Base-by-base conservation (phyloP, 35 echinoderm and acorn worm genomes). In the Eucidaris tribuloides region DNA sequence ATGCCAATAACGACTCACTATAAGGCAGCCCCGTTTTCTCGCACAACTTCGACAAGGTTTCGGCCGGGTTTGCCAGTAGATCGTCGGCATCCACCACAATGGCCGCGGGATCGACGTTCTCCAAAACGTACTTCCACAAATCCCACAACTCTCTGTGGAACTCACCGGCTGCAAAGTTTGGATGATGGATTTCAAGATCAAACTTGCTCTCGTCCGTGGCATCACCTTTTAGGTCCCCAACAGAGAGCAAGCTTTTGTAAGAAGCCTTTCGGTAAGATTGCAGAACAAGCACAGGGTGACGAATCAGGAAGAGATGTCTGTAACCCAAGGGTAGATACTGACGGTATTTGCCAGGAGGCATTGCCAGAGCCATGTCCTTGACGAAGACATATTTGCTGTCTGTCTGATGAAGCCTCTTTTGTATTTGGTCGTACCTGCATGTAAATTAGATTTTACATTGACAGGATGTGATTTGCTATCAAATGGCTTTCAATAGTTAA, bases 31-130 rank as follows among this genome's bases (percentile, higher is more conserved):
- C 63, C 15, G 42, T 60, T 3, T 30, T 34, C 5, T 59, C 24
- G 22, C 87, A 89, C 18, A 74, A 89, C 31, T 35, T 41, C 45
- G 63, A n/a, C 54, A 89, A 28, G 19, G 83, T 45, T 3, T 50
- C 79, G 49, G 58, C 65, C 9, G 87, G 87, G 30, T 89, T 74
- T 32, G 34, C 34, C 34, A 89, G 41, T 2, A 89, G 62, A 20
- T 89, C 87, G 71, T 89, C 87, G 22, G 65, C 38, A 36, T 89
- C 87, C 18, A 89, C 44, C 4, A 89, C 58, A 18, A 76, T 25
- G 17, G 87, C 79, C 2, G 55, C 61, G 17, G 30, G 62, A 39
- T 77, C 79, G 29, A 74, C 33, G 9, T 78, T 34, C 5, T 78
- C 31, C 25, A 35, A 36, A 5, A 89, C 60, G 41, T 82, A 58